These are phyloP conservation scores for Megaceryle torquata DNA, from an alignment of 2,113 vertebrate species.

Conservation along the genomic window DNA sequence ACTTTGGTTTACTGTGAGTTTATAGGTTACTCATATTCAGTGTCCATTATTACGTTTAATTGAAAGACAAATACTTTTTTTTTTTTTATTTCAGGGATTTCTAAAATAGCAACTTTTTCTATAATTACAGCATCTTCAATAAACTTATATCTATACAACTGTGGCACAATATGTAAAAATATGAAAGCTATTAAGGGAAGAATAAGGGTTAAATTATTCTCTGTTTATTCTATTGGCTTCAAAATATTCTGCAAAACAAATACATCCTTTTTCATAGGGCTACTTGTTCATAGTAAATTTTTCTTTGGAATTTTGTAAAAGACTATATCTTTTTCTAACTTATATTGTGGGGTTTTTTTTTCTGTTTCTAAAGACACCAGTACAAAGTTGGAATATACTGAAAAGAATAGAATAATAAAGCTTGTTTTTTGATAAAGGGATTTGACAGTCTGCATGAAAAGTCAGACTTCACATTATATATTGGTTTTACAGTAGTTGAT, in stretches of 20 bases:
- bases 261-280: constrained; percentile 63
- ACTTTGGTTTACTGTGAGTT: constrained; percentile 75
- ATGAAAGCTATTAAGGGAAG: constrained; percentile 72
- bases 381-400: constrained; percentile 69
- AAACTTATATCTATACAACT: constrained; percentile 77
- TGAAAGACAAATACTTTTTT: constrained; percentile 71
- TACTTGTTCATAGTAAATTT: constrained; percentile 64
- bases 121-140: constrained; percentile 76
- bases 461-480: constrained; percentile 43
- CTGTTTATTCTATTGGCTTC: constrained; percentile 69
- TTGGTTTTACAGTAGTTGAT: constrained; percentile 45
- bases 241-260: constrained; percentile 70
- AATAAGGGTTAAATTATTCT: constrained; percentile 68
- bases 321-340: constrained; percentile 41
- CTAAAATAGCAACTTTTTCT: constrained; percentile 76
- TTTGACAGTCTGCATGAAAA: constrained; percentile 64
- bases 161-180: constrained; percentile 75
- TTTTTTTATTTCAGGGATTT: constrained; percentile 68
- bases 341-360: neutral
- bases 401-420: constrained; percentile 68
- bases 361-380: constrained; percentile 64
- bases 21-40: constrained; percentile 62
- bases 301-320: constrained; percentile 73
- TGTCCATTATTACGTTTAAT: constrained; percentile 69
- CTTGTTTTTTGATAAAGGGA: constrained; percentile 54